Percentiles rank a stretch among this genome's conserved stretches.
These are phyloP conservation scores for Bibio marci DNA, from an alignment of 2,888 invertebrate genomes.

Conservation along the genomic window DNA sequence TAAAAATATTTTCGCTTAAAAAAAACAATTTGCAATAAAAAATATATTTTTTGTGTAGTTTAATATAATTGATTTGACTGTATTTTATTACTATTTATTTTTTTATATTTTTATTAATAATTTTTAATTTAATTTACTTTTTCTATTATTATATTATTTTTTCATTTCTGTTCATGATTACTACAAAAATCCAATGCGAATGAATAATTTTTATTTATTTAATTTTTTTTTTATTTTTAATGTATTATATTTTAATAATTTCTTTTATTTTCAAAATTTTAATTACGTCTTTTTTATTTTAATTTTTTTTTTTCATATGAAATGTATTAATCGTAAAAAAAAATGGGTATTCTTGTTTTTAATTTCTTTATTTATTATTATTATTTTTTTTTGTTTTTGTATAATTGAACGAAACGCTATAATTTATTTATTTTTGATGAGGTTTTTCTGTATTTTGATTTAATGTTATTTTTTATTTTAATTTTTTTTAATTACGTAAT, in stretches of 20 bases:
- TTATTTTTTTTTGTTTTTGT: not conserved
- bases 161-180: not conserved
- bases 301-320: not conserved
- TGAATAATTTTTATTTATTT: too few relatives aligned
- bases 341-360: too few relatives aligned
- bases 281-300: slow-evolving; percentile 1
- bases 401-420: not conserved
- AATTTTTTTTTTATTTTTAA: slow-evolving; percentile 1
- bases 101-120: not conserved
- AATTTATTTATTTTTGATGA: not conserved
- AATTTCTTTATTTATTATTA: not conserved
- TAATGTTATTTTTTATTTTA: not conserved
- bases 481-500: not conserved
- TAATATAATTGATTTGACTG: slow-evolving; percentile 3
- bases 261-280: slow-evolving; percentile 3
- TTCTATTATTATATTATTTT: not conserved
- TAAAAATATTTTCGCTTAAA: slow-evolving; percentile 12
- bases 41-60: slow-evolving; percentile 6
- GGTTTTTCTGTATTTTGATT: not conserved
- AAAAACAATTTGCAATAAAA: slow-evolving; percentile 16
- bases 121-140: not conserved
- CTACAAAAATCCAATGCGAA: too few relatives aligned
- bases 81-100: not conserved
- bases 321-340: too few relatives aligned
- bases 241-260: too few relatives aligned